Base-by-base conservation (phyloP, 2,888 invertebrate species). In the Scaptomyza polygonia region DNA sequence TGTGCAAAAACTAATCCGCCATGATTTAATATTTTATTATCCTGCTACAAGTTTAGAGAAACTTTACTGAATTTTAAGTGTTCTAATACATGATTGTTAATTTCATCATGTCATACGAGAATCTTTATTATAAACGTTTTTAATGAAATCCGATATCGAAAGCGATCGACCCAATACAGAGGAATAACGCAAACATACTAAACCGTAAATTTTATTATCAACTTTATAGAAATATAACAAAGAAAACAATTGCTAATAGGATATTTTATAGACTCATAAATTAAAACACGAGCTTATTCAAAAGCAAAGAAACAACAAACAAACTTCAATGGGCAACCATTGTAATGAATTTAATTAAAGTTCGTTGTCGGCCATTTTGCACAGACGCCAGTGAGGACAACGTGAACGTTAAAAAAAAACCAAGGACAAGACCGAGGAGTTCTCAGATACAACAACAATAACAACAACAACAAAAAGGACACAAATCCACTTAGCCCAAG, bases 331-430 rank as follows among this genome's bases (percentile, higher is more conserved):
- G 30, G 48, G 66, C 43, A 65, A 32, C 39, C 32, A 51, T 48
- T 69, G 53, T 62, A 74, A 75, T 84, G 70, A 72, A 80, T 78
- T 84, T 78, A 71, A 81, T 80, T 80, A 72, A 84, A 83, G 80
- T 72, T 78, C 70, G 72, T 72, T 63, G 48, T 55, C 57, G 44
- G 58, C 56, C 52, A 45, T 58, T 54, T 53, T 55, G 57, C 48
- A 48, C 9, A 18, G n/a, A 5, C 39, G 44, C 69, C 45, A 43
- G 52, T n/a, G 36, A 11, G 30, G 25, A 40, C 11, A 36, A 57
- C 4, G 6, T 49, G 21, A 34, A 34, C 9, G 40, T 25, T 5
- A 12, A 32, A 7, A 6, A 3, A 44, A 8, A 6, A 5, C 2
- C 12, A 27, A 7, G 4, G 27, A n/a, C 25, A 5, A 7, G 56